Conservation (phyloP, 1,140 invertebrate genomes). For the Ooceraea biroi region DNA sequence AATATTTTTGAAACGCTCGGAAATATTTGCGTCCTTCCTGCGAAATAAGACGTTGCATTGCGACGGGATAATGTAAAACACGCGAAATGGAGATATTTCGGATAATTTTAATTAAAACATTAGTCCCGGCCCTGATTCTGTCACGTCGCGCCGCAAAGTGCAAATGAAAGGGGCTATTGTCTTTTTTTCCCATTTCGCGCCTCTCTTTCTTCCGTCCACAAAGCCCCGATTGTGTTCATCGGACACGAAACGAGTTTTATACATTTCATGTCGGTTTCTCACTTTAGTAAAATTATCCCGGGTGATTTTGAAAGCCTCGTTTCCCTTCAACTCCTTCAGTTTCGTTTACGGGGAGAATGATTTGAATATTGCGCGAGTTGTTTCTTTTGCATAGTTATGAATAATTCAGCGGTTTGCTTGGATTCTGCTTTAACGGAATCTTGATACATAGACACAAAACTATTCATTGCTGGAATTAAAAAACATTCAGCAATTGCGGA, state of each 20-base stretch:
- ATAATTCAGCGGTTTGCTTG: conserved; percentile 4
- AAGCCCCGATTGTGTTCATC: conserved; percentile 45
- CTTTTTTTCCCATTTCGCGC: conserved; percentile 15
- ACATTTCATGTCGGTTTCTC: neutral
- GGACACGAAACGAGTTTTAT: neutral
- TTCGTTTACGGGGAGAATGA: neutral
- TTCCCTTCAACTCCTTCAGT: neutral
- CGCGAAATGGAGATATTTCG: too few relatives aligned
- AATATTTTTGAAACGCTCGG: neutral
- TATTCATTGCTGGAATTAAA: neutral
- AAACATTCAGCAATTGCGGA: conserved; percentile 23
- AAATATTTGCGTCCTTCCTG: neutral
- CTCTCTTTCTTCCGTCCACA: conserved; percentile 17
- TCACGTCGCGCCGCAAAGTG: conserved; percentile 14
- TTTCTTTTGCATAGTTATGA: neutral
- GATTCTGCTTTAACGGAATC: neutral
- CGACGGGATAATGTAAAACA: neutral
- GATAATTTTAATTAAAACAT: conserved; percentile 46
- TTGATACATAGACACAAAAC: neutral
- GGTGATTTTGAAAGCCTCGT: neutral
- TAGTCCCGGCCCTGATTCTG: neutral
- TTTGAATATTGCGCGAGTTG: neutral
- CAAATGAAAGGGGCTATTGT: conserved; percentile 51
- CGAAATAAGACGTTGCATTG: neutral
- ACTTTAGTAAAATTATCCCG: conserved; percentile 26